These are phyloP conservation scores for Capromys pilorides DNA, from an alignment of 2,797 vertebrate species.

Conservation along the genomic window DNA sequence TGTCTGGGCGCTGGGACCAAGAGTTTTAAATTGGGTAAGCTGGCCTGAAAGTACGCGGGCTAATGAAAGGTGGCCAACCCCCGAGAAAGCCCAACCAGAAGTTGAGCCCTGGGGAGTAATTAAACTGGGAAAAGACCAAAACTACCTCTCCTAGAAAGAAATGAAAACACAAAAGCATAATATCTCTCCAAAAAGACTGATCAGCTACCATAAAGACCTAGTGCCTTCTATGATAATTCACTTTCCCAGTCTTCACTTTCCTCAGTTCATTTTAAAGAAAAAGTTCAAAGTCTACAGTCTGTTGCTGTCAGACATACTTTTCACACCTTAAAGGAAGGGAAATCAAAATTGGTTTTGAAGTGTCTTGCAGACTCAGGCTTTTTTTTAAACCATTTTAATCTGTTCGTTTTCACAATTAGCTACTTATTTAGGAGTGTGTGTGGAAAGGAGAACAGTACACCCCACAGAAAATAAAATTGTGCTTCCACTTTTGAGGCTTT, in stretches of 20 bases:
- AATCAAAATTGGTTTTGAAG: slow-evolving; percentile 79
- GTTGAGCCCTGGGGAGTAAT: slow-evolving; percentile 78
- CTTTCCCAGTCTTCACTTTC: slow-evolving; percentile 70
- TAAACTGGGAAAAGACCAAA: slow-evolving; percentile 75
- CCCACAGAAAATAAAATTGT: slow-evolving; percentile 77
- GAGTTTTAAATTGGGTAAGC: slow-evolving; percentile 79
- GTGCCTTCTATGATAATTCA: slow-evolving; percentile 33
- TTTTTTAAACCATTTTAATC: slow-evolving; percentile 66
- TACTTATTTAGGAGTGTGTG: slow-evolving; percentile 75
- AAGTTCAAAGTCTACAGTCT: slow-evolving; percentile 71
- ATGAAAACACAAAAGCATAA: slow-evolving; percentile 66
- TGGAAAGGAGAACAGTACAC: slow-evolving; percentile 61
- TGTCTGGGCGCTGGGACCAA: slow-evolving; percentile 52
- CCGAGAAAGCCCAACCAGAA: slow-evolving; percentile 81
- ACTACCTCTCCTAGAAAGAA: slow-evolving; percentile 76
- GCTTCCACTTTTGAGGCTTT: slow-evolving; percentile 71
- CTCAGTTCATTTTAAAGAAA: slow-evolving; percentile 72
- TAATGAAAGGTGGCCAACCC: slow-evolving; percentile 71
- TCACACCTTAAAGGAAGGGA: slow-evolving; percentile 76
- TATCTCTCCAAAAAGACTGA: slow-evolving; percentile 74
- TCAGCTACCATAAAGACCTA: slow-evolving; percentile 72
- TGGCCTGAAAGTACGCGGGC: slow-evolving; percentile 62
- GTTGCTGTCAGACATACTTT: slow-evolving; percentile 70
- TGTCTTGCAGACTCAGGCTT: slow-evolving; percentile 74
- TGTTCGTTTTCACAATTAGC: slow-evolving; percentile 79